These are phyloP conservation scores for Trichomycterus rosablanca DNA, from an alignment of 2,113 vertebrate genomes.

Conservation along the genomic window DNA sequence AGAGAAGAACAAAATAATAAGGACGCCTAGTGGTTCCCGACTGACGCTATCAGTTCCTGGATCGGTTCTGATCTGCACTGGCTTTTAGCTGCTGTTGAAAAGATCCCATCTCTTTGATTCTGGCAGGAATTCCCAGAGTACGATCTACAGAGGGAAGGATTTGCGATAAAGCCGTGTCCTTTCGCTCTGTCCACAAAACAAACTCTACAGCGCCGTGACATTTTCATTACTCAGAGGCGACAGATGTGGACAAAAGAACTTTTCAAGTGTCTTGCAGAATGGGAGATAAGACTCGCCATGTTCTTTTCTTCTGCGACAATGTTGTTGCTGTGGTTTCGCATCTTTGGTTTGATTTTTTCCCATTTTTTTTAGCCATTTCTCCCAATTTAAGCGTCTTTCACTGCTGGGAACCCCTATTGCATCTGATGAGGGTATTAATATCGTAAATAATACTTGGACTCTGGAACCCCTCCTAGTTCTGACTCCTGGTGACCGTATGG, in stretches of 20 bases:
- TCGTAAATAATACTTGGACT: too few relatives aligned
- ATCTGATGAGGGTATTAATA: too few relatives aligned
- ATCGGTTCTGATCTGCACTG: too few relatives aligned
- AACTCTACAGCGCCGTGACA: neutral
- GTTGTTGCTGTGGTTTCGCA: slow-evolving; percentile 9
- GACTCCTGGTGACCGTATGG: too few relatives aligned
- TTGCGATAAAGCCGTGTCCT: neutral
- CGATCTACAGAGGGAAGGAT: neutral
- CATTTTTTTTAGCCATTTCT: neutral
- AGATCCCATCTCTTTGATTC: slow-evolving; percentile 16
- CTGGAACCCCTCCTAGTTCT: too few relatives aligned
- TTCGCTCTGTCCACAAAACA: slow-evolving; percentile 3
- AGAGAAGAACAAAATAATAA: too few relatives aligned
- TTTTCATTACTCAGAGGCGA: neutral
- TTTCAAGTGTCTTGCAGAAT: too few relatives aligned
- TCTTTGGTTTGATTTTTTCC: neutral
- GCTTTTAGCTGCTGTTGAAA: too few relatives aligned
- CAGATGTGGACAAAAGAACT: neutral
- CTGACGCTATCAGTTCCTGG: too few relatives aligned
- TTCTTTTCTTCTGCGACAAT: neutral
- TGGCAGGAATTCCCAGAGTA: neutral
- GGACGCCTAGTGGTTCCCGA: too few relatives aligned
- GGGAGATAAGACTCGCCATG: neutral
- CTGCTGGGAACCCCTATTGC: too few relatives aligned
- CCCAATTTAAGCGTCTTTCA: neutral